Evolutionary conservation across 2,797 vertebrate genomes (phyloP).

Genomic region (Myotis findleyi): DNA sequence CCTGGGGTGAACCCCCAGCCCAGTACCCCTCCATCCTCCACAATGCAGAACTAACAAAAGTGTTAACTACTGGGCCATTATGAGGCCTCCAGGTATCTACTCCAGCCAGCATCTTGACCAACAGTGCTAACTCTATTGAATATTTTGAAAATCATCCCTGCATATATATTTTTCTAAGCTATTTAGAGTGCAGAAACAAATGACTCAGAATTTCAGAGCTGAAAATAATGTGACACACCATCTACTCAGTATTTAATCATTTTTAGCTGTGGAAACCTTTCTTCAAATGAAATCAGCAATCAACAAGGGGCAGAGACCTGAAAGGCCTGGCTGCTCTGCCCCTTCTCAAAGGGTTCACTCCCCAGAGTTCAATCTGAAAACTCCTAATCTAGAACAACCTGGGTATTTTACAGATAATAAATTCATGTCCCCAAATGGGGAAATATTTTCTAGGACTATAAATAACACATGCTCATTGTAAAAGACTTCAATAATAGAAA

Average conservation of each 20-base stretch:
- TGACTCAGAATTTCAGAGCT: constrained; percentile 29
- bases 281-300: background rate
- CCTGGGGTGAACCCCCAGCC: background rate
- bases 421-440: background rate
- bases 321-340: background rate
- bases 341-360: background rate
- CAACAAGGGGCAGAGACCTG: background rate
- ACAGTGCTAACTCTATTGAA: background rate
- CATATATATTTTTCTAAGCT: background rate
- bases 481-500: constrained; percentile 29
- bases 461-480: background rate
- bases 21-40: no score
- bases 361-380: background rate
- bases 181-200: background rate
- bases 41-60: background rate
- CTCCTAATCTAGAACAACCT: background rate
- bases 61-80: background rate
- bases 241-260: background rate
- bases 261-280: background rate
- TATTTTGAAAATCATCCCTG: background rate
- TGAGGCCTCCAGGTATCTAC: background rate
- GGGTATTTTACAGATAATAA: background rate
- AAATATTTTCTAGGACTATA: background rate
- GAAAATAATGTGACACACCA: background rate
- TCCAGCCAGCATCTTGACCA: background rate